Conservation (phyloP, 1,140 invertebrate genomes). For the Eupeodes corollae region DNA sequence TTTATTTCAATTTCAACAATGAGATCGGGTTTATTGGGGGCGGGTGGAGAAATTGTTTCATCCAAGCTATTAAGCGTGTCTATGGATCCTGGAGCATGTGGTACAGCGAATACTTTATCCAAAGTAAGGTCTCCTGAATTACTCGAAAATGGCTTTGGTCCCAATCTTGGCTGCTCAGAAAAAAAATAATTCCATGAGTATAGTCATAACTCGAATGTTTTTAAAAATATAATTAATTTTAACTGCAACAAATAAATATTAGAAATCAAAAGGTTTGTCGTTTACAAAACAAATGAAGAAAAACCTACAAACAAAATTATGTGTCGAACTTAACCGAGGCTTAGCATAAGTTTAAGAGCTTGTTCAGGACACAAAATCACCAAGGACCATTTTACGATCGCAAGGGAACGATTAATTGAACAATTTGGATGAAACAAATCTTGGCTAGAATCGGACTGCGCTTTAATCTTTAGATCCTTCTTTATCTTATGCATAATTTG, state of each 20-base stretch:
- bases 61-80: constrained; percentile 12
- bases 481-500: too few relatives aligned
- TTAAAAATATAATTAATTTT: not conserved
- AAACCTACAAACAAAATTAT: constrained; percentile 2
- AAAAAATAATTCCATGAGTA: not conserved
- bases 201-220: not conserved
- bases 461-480: too few relatives aligned
- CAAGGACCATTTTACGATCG: too few relatives aligned
- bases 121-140: constrained; percentile 62
- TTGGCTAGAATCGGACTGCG: too few relatives aligned
- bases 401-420: too few relatives aligned
- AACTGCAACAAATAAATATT: not conserved
- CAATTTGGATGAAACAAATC: too few relatives aligned
- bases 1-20: constrained; percentile 36
- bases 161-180: constrained; percentile 53
- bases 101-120: constrained; percentile 68
- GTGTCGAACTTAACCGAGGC: not conserved
- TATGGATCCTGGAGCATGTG: constrained; percentile 50
- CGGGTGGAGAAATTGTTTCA: constrained; percentile 8
- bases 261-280: not conserved
- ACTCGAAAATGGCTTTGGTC: constrained; percentile 70
- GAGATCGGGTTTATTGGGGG: constrained; percentile 26
- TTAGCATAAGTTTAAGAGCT: too few relatives aligned
- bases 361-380: too few relatives aligned
- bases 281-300: not conserved